Base-by-base conservation (phyloP, 2,888 invertebrate genomes). In the Drosophila neoperkinsi region DNA sequence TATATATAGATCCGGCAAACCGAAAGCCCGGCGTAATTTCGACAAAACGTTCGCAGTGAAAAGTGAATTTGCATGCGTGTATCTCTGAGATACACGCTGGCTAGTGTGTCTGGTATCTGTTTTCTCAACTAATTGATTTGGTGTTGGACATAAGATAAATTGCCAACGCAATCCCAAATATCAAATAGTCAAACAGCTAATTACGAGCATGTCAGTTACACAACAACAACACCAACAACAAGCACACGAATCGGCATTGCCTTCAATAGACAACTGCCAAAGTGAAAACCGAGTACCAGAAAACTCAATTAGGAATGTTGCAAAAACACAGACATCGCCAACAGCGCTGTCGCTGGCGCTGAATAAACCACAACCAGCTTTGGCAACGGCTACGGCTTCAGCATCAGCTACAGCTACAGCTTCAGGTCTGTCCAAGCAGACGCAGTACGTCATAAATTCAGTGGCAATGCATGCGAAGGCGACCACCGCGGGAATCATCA, bases 361-460 rank as follows among this genome's bases (percentile, higher is more conserved):
- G 4, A 46, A 16, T 36, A 73, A 71, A 49, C 70, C 69, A 28
- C 64, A 71, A 68, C 53, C 60, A 36, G 38, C 64, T 43, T 46
- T 25, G 25, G 21, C 43, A 21, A 2, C 43, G 21, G 13, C 43
- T 21, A 6, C 43, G 6, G 46, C 71, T 30, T 0, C 41, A 61
- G 34, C 62, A 6, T n/a, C 53, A 43, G 25, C 69, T 53, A 0
- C 59, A 25, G 41, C 65, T 67, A 60, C 79, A 69, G 58, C 68
- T 51, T 61, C 76, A 34, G 53, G 53, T 41, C 53, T 71, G 73
- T 61, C 53, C 41, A 65, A 65, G 61, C 76, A 82, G 74, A 72
- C 83, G 70, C 90, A 88, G 78, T 88, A 88, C 88, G 85, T 89
- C 85, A 88, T 89, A 82, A 89, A 88, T 85, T 89, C 87, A 77